Evolutionary conservation across 2,113 vertebrate genomes (phyloP).

Genomic region (Ciconia boyciana): DNA sequence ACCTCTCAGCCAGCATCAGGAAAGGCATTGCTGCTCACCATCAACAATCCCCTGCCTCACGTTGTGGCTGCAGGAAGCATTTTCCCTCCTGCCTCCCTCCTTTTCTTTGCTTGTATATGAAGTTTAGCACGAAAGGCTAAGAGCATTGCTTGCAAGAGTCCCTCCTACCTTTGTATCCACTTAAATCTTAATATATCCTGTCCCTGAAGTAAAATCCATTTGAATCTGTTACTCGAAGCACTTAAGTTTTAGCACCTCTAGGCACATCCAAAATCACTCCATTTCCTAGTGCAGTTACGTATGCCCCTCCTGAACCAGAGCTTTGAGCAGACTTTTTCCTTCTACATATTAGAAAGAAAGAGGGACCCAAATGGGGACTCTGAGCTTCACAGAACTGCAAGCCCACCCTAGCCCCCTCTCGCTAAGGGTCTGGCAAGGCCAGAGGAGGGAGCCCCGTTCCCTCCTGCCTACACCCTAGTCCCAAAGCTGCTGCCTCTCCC

Average conservation of each 20-base stretch:
- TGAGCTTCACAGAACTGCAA: not conserved
- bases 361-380: not conserved
- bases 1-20: not conserved
- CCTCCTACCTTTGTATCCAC: not conserved
- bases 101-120: not conserved
- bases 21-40: not conserved
- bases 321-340: not conserved
- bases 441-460: not conserved
- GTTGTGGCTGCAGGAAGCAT: not conserved
- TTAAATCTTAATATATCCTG: not conserved
- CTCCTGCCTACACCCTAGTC: not conserved
- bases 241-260: not conserved
- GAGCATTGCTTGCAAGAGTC: not conserved
- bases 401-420: not conserved
- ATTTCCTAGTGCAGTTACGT: not conserved
- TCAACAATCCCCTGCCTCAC: not conserved
- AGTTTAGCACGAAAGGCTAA: not conserved
- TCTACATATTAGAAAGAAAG: not conserved
- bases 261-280: not conserved
- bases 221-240: not conserved
- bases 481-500: not conserved
- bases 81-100: not conserved
- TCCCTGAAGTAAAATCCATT: not conserved
- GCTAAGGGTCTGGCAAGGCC: not conserved
- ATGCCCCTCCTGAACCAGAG: not conserved